These are phyloP conservation scores for Ondatra zibethicus DNA, from an alignment of 2,113 vertebrate species.

Conservation along the genomic window DNA sequence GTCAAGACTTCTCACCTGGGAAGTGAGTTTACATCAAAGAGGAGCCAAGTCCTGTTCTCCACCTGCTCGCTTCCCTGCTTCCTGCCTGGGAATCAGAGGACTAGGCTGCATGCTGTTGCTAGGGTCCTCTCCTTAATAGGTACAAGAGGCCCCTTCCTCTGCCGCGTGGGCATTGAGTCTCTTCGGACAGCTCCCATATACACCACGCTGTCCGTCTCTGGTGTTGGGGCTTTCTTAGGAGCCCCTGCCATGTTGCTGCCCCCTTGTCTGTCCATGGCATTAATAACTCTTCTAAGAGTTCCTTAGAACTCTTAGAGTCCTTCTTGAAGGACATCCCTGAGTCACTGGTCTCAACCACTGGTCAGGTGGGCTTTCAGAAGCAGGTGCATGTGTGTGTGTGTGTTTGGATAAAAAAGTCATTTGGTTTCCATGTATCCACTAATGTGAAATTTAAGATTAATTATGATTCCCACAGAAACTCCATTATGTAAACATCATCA, in stretches of 20 bases:
- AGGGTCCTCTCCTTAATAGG: background rate
- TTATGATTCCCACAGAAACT: slow-evolving; percentile 31
- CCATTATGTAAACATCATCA: slow-evolving; percentile 53
- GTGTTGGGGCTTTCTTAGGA: background rate
- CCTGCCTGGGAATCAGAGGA: background rate
- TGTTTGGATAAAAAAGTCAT: background rate
- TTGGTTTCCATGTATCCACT: background rate
- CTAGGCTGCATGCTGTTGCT: no score
- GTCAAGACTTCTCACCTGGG: background rate
- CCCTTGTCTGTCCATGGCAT: background rate
- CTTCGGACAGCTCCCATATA: background rate
- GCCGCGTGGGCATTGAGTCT: background rate
- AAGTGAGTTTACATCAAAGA: background rate
- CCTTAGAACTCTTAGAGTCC: no score
- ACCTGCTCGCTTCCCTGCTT: background rate
- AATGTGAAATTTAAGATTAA: slow-evolving; percentile 48
- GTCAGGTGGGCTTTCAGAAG: background rate
- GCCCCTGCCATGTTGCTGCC: background rate
- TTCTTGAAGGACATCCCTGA: background rate
- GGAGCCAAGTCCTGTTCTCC: background rate
- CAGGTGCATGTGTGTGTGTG: background rate
- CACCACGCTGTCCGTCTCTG: background rate
- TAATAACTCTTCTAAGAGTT: background rate
- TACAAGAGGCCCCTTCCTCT: background rate
- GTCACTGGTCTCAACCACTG: background rate